These are phyloP conservation scores for Tokudaia tokunoshimensis DNA, from an alignment of 2,797 vertebrate genomes.

Conservation along the genomic window DNA sequence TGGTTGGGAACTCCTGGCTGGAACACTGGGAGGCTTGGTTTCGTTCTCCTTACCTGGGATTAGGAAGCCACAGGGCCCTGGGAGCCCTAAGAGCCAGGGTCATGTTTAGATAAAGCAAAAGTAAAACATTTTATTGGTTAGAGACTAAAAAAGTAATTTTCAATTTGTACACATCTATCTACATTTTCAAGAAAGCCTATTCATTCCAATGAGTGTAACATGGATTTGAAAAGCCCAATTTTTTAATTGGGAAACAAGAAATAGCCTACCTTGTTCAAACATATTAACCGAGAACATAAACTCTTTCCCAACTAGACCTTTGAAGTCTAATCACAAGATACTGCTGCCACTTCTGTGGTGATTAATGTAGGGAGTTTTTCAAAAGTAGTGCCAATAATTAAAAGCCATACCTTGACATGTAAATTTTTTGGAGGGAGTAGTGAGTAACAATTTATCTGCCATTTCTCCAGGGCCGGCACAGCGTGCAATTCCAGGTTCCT, in stretches of 20 bases:
- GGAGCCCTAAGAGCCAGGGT: conserved; percentile 92
- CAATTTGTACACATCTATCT: not conserved
- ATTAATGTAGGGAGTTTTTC: not conserved
- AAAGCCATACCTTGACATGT: conserved; percentile 94
- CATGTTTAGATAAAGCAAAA: conserved; percentile 91
- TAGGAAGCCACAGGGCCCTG: conserved; percentile 96
- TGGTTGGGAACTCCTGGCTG: conserved; percentile 79
- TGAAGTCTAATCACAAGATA: not conserved
- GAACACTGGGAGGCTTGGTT: conserved; percentile 73
- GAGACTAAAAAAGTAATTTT: conserved; percentile 60
- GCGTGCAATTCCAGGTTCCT: conserved; percentile 98
- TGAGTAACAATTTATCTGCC: conserved; percentile 98
- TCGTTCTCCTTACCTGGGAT: conserved; percentile 94
- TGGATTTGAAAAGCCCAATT: conserved; percentile 12
- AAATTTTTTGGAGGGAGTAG: conserved; percentile 98
- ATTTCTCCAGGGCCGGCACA: conserved; percentile 97
- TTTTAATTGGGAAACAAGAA: not conserved
- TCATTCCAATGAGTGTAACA: conserved; percentile 36
- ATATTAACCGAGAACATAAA: not conserved
- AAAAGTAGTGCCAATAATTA: not conserved
- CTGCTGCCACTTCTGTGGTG: not conserved
- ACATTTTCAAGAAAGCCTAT: not conserved
- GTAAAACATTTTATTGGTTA: conserved; percentile 87
- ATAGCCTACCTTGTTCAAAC: not conserved
- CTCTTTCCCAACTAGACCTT: not conserved